A percentile compares a stretch with the other conserved stretches of the same genome.
Conservation (phyloP, 1,140 invertebrate species). For the Drosophila carrolli region DNA sequence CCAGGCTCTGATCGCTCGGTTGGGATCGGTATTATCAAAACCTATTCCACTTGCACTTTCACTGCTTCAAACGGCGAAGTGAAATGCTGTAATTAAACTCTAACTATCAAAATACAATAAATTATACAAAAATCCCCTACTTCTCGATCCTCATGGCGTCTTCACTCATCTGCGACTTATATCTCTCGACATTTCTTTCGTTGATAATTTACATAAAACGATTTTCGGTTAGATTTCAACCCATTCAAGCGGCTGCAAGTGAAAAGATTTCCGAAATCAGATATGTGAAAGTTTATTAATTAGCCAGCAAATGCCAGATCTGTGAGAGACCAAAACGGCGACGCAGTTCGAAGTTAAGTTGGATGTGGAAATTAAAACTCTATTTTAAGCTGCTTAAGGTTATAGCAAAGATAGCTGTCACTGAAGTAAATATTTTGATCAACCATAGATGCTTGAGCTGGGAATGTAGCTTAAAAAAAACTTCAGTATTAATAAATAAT, state of each 20-base stretch:
- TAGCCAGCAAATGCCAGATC: constrained; percentile 54
- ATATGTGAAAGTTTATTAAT: constrained; percentile 82
- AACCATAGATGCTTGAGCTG: background rate
- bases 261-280: constrained; percentile 65
- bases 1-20: constrained; percentile 4
- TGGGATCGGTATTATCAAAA: constrained; percentile 15
- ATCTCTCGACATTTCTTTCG: constrained; percentile 30
- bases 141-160: constrained; percentile 26
- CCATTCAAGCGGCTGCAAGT: constrained; percentile 61
- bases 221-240: constrained; percentile 51
- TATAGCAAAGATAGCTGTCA: background rate
- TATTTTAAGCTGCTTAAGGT: background rate
- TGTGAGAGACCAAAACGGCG: constrained; percentile 9
- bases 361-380: background rate
- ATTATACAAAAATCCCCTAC: constrained; percentile 53
- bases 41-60: constrained; percentile 43
- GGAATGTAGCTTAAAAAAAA: too few relatives aligned
- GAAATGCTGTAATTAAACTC: constrained; percentile 77
- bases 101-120: constrained; percentile 76
- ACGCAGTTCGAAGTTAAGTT: constrained; percentile 7
- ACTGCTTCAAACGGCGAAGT: constrained; percentile 18
- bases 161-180: constrained; percentile 37
- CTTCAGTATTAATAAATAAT: too few relatives aligned
- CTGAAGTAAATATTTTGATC: background rate
- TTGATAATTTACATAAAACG: constrained; percentile 73